These are phyloP conservation scores for Tolypeutes matacus DNA, from an alignment of 2,797 vertebrate species.

Conservation along the genomic window DNA sequence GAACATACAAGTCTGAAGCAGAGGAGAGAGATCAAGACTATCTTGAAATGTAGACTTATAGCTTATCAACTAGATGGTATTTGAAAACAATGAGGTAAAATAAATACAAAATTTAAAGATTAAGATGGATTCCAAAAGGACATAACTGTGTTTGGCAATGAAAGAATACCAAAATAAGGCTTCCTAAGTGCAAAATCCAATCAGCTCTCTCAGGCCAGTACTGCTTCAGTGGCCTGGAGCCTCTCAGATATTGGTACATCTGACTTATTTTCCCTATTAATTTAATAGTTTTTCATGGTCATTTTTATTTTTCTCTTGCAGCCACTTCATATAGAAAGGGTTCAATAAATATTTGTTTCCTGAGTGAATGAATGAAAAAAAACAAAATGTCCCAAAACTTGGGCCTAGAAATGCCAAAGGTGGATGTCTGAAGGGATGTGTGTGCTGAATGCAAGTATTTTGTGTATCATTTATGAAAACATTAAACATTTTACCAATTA, in stretches of 20 bases:
- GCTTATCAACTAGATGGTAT: background rate
- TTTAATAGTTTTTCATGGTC: background rate
- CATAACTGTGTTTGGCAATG: background rate
- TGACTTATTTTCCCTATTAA: background rate
- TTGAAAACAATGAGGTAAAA: background rate
- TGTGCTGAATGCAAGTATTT: background rate
- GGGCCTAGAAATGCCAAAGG: background rate
- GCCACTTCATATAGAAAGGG: background rate
- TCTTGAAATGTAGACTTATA: background rate
- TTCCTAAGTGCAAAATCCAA: background rate
- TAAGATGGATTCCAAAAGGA: background rate
- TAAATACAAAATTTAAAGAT: conserved; percentile 9
- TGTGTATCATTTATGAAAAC: background rate
- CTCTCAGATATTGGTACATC: background rate
- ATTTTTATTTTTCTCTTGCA: background rate
- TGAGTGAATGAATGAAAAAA: background rate
- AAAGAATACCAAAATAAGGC: background rate
- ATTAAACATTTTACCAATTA: too few species aligned
- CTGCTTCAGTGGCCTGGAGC: background rate
- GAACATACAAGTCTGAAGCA: background rate
- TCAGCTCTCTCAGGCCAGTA: background rate
- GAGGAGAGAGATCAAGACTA: background rate
- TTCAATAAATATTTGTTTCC: background rate
- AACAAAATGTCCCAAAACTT: background rate
- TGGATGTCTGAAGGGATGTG: background rate